Conservation (phyloP, 2,113 vertebrate genomes). For the Petrocephalus microphthalmus region DNA sequence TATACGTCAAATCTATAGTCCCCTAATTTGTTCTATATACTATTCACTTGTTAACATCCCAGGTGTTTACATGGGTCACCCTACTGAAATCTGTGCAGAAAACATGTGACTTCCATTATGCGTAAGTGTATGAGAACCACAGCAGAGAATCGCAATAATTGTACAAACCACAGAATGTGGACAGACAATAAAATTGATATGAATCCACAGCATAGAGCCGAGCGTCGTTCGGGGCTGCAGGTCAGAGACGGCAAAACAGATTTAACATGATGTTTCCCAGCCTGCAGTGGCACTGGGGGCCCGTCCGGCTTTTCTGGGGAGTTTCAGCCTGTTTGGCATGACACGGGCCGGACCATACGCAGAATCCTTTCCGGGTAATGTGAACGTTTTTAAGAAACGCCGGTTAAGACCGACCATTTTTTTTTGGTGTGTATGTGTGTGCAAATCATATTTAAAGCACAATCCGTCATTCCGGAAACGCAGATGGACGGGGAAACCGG, state of each 20-base stretch:
- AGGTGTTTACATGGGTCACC: background rate
- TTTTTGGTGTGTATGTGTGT: background rate
- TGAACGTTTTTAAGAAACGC: background rate
- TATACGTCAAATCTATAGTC: conserved; percentile 10
- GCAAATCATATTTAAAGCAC: conserved; percentile 1
- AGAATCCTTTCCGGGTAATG: background rate
- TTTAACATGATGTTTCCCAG: background rate
- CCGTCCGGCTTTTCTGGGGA: background rate
- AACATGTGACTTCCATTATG: background rate
- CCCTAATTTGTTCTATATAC: conserved; percentile 6
- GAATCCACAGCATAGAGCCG: background rate
- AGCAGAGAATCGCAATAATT: background rate
- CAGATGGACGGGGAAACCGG: background rate
- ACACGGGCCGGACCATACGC: background rate
- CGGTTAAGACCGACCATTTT: background rate
- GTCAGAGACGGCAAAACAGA: background rate
- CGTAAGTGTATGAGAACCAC: background rate
- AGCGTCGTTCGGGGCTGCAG: background rate
- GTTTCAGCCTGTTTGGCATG: background rate
- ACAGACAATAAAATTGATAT: background rate
- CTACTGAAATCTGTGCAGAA: background rate
- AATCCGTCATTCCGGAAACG: background rate
- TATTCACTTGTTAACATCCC: background rate
- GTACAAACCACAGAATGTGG: background rate
- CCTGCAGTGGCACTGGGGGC: background rate